Evolutionary conservation across 2,113 vertebrate genomes (phyloP).

Genomic region (Balaeniceps rex): DNA sequence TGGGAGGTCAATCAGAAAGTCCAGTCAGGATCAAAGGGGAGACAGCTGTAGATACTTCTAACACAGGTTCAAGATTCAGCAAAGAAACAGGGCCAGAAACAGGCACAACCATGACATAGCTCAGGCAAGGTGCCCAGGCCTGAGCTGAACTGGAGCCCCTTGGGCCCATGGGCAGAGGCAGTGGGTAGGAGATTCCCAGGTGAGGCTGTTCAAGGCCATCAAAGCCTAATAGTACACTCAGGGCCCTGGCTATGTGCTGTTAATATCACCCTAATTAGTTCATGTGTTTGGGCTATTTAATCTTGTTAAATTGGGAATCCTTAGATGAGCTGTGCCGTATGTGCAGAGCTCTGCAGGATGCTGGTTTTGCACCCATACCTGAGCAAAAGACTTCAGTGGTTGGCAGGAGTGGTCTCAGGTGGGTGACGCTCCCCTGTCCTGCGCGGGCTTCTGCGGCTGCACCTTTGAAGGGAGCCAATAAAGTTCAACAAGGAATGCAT

Average conservation of each 20-base stretch:
- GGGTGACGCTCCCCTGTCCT: background rate
- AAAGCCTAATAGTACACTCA: background rate
- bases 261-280: background rate
- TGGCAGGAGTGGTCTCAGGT: background rate
- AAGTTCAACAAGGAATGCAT: background rate
- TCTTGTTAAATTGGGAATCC: background rate
- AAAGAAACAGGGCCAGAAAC: background rate
- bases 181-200: background rate
- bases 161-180: background rate
- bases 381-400: background rate
- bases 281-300: background rate
- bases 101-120: background rate
- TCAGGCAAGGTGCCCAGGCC: background rate
- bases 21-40: background rate
- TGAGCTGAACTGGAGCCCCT: background rate
- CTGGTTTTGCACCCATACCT: background rate
- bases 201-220: background rate
- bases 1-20: background rate
- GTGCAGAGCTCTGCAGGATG: background rate
- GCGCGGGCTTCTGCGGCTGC: background rate
- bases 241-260: background rate
- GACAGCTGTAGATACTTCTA: background rate
- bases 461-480: background rate
- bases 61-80: background rate
- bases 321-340: background rate